Evolutionary conservation across 2,797 vertebrate genomes (phyloP), one percentile per base, ranked within the genome.

Genomic region (Epinephelus coioides): DNA sequence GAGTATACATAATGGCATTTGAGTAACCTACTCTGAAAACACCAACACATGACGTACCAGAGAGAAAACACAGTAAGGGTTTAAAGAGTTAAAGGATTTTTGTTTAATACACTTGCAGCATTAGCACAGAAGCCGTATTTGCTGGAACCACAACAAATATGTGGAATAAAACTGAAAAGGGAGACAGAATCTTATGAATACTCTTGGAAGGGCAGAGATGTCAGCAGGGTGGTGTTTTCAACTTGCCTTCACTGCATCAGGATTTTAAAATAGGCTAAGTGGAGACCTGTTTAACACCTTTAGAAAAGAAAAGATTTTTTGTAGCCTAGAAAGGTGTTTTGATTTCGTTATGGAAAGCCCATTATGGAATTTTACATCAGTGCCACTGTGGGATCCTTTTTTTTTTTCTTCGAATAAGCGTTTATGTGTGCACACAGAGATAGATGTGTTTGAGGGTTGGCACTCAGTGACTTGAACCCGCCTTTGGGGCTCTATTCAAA

Each of bases 401-500:
- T 43, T 43, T 43, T 40, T 40, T 43, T 10, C 27, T 30, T 30
- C 27, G 3, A 43, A 43, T 12, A 43, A 43, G 40, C 40, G 3
- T 51, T 43, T 12, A 15, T 18, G 19, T 30, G 60, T 34, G 12
- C 1, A 18, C 40, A 50, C 7, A 43, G 30, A 53, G 57, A 68
- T 60, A 21, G 50, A 63, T 21, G 69, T 82, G 57, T 78, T 74
- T 66, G 19, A 47, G 44, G 11, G 25, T 51, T 66, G 81, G 53
- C 67, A n/a, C 59, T 74, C 62, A 2, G 34, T 21, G 64, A 38
- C 70, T 78, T 46, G 73, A 73, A 83, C 75, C 79, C 74, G 78
- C 88, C 84, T 89, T 85, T 64, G 72, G 83, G 83, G 78, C 67
- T 78, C 73, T 85, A 61, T 76, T 87, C 89, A 88, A 83, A 86